Evolutionary conservation across 2,888 invertebrate species (phyloP).

Genomic region (Cacoxenus indagator): DNA sequence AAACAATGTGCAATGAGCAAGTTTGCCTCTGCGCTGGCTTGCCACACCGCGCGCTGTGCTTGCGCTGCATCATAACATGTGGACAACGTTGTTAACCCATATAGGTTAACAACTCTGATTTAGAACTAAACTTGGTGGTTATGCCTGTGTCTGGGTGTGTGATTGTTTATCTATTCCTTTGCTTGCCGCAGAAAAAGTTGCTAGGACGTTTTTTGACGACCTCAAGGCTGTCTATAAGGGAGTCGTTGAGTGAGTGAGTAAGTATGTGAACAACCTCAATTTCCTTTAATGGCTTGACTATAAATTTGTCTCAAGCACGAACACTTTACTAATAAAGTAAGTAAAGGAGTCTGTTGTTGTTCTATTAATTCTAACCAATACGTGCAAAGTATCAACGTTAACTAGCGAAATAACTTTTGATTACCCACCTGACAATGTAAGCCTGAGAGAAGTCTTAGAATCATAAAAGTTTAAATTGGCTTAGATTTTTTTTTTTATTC

Average conservation of each 20-base stretch:
- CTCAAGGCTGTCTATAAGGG: not conserved
- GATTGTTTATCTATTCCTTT: not conserved
- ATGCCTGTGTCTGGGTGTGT: not conserved
- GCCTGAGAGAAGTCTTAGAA: too few relatives aligned
- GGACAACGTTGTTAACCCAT: constrained; percentile 18
- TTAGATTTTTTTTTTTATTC: too few relatives aligned
- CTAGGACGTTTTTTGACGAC: not conserved
- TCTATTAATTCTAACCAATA: too few relatives aligned
- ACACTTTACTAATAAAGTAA: not conserved
- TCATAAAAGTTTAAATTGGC: too few relatives aligned
- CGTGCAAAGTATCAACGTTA: too few relatives aligned
- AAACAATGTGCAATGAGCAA: constrained; percentile 9
- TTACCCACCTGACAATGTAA: too few relatives aligned
- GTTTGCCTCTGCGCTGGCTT: not conserved
- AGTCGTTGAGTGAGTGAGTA: too few relatives aligned
- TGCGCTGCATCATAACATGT: not conserved
- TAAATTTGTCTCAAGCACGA: not conserved
- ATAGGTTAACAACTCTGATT: constrained; percentile 14
- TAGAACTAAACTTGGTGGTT: not conserved
- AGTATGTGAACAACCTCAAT: not conserved
- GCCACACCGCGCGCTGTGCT: not conserved
- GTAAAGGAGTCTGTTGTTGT: too few relatives aligned
- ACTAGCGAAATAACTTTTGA: too few relatives aligned
- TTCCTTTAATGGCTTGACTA: not conserved
- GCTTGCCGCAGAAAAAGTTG: constrained; percentile 35